Evolutionary conservation across 2,113 vertebrate species (phyloP).

Genomic region (Epinephelus moara): DNA sequence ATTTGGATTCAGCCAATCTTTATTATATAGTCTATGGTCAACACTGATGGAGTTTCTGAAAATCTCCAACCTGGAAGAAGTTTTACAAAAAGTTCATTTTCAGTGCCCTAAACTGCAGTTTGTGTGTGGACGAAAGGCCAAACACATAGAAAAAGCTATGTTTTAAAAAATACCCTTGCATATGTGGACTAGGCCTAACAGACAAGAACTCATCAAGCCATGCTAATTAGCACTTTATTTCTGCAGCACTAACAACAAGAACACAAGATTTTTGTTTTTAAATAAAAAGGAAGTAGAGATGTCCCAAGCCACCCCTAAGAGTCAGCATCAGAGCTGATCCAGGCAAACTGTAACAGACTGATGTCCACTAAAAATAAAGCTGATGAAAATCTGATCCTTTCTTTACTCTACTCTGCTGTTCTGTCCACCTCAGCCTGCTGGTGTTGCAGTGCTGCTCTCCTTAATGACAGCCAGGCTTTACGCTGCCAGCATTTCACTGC

Average conservation of each 20-base stretch:
- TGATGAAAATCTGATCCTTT: neutral
- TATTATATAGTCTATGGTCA: too few species aligned
- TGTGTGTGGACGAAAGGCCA: too few species aligned
- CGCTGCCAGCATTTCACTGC: neutral
- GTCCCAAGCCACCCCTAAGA: neutral
- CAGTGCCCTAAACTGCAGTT: too few species aligned
- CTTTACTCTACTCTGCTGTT: neutral
- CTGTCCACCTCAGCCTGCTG: neutral
- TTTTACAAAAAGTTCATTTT: too few species aligned
- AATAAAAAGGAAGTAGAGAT: neutral
- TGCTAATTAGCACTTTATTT: constrained; percentile 17
- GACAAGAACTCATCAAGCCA: constrained; percentile 11
- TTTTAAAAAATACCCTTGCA: too few species aligned
- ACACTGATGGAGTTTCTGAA: too few species aligned
- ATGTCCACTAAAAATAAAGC: neutral
- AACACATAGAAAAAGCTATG: too few species aligned
- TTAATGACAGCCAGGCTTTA: too few species aligned
- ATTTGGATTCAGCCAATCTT: too few species aligned
- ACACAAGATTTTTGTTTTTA: too few species aligned
- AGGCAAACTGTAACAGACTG: neutral
- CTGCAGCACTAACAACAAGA: neutral
- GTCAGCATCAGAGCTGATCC: too few species aligned
- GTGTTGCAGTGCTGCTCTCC: neutral
- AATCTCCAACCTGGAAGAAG: too few species aligned
- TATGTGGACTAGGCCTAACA: neutral